Evolutionary conservation across 2,113 vertebrate species (phyloP), one percentile per base, ranked within the genome.

Genomic region (Otus sunia): DNA sequence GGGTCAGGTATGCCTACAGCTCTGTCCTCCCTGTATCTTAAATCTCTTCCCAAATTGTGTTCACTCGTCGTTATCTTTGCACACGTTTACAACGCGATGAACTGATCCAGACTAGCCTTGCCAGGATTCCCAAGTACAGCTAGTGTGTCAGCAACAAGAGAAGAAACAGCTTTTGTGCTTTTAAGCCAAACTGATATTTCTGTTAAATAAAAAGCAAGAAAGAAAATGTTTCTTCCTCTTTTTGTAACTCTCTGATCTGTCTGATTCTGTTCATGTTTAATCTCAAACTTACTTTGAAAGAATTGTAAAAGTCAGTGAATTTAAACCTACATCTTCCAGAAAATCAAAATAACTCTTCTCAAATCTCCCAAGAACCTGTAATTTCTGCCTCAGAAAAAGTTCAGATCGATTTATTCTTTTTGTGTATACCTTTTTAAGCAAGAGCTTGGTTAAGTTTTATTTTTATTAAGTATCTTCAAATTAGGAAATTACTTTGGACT

Each of bases 71-170:
- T 62, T 56, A 36, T 11, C 30, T 62, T 68, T 77, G 49, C 45
- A 23, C 37, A 26, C 0, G 0, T 43, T 88, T 58, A 27, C 62
- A 53, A 2, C 5, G 22, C 15, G 52, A 43, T 37, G 36, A 68
- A 68, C 43, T 56, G 39, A 41, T 53, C 36, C 81, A 69, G 21
- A n/a, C 71, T 22, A 27, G 77, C 26, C 25, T 90, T 77, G 39
- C 15, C 58, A 75, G 69, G 36, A 21, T 49, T 79, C 39, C 32
- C 45, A 39, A 76, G 34, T 41, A 53, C 59, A 76, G 53, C 50
- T 41, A 14, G 8, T 41, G 47, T 52, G 60, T 63, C 68, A 77
- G 69, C 2, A 13, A 22, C 27, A 50, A 60, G 47, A n/a, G 47
- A 74, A 79, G 58, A 37, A 78, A 60, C 3, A 66, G 56, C 15